These are phyloP conservation scores for Corythaixoides concolor DNA, from an alignment of 2,113 vertebrate genomes.

Conservation along the genomic window DNA sequence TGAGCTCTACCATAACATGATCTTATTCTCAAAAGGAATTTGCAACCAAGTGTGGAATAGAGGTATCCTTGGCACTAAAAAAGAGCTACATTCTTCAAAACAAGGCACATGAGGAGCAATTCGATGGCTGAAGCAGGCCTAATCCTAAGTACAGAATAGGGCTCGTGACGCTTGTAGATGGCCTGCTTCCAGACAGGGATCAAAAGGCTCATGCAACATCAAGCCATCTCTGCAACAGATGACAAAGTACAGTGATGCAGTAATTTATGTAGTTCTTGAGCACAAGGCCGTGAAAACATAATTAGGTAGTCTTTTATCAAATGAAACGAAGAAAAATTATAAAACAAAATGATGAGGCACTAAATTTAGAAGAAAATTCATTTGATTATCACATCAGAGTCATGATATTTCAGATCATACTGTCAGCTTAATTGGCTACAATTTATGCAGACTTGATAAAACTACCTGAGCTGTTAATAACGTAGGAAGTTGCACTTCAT, in stretches of 20 bases:
- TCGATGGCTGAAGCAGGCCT: neutral
- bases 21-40: neutral
- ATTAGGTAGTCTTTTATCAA: slow-evolving; percentile 64
- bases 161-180: neutral
- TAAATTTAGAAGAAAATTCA: slow-evolving; percentile 67
- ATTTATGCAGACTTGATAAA: slow-evolving; percentile 59
- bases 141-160: neutral
- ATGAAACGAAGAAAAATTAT: slow-evolving; percentile 50
- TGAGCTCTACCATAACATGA: neutral
- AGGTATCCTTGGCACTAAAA: neutral
- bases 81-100: neutral
- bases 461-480: slow-evolving; percentile 52
- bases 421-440: slow-evolving; percentile 64
- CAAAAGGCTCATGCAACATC: neutral
- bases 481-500: neutral
- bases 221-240: slow-evolving; percentile 12
- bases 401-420: slow-evolving; percentile 47
- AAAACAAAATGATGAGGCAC: slow-evolving; percentile 60
- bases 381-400: slow-evolving; percentile 63
- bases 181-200: neutral
- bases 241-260: neutral
- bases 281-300: slow-evolving; percentile 31
- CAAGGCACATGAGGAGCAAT: neutral
- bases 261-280: slow-evolving; percentile 3
- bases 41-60: neutral